phyloP scores from a whole-genome alignment of 2,797 vertebrate species.

The Sternotherus odoratus region DNA sequence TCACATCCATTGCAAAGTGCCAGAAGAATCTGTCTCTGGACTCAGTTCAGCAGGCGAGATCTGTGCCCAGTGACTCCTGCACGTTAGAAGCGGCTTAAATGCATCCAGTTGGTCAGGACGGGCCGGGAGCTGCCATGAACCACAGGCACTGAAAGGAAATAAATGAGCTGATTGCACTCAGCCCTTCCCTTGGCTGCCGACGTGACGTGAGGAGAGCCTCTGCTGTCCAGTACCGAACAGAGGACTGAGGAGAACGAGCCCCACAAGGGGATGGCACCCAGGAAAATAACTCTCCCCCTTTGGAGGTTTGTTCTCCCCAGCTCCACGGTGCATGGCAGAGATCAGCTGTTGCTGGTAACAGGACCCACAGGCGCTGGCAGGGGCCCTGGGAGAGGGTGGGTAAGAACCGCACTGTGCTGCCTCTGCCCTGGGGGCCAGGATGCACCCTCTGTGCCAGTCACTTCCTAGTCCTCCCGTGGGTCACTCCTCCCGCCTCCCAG shows the following conservation, averaged over 20 bases:
- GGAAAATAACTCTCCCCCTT: not conserved
- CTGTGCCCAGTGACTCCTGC: conserved; percentile 60
- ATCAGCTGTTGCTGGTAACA: not conserved
- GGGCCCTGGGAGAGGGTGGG: no score
- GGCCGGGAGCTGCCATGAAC: conserved; percentile 65
- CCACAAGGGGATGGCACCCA: not conserved
- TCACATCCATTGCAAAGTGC: conserved; percentile 19
- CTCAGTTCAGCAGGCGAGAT: conserved; percentile 64
- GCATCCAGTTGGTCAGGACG: conserved; percentile 60
- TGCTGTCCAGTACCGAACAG: conserved; percentile 55
- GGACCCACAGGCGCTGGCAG: not conserved
- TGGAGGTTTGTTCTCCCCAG: not conserved
- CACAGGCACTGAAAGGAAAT: conserved; percentile 70
- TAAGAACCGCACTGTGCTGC: no score
- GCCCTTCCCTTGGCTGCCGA: conserved; percentile 40
- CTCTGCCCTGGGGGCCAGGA: no score
- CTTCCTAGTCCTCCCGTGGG: no score
- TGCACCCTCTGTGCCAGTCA: no score
- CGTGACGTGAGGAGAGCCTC: conserved; percentile 52
- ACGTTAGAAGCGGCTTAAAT: conserved; percentile 63
- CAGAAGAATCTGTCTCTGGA: conserved; percentile 62
- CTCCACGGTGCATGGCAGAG: not conserved
- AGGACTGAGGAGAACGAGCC: conserved; percentile 61
- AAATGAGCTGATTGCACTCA: conserved; percentile 71
- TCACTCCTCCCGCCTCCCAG: no score